These are phyloP conservation scores for Sphinx pinastri DNA, from an alignment of 2,888 invertebrate genomes.

Conservation along the genomic window DNA sequence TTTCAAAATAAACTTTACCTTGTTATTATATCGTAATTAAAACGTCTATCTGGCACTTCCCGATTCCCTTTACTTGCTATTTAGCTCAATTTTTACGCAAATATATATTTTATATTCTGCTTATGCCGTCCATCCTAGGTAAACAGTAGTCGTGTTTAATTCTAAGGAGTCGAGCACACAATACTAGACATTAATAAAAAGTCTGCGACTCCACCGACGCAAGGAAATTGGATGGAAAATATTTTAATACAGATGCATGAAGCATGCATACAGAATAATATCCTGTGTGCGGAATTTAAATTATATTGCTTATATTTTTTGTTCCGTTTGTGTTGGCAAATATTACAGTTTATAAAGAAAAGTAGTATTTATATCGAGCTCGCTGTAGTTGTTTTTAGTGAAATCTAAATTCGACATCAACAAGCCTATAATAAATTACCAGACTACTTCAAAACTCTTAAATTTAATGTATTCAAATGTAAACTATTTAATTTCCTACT, in stretches of 20 bases:
- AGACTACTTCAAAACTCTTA: no score
- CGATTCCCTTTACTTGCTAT: not conserved
- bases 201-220: not conserved
- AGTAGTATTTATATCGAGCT: no score
- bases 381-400: no score
- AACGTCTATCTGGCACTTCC: not conserved
- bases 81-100: not conserved
- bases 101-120: slow-evolving; percentile 16
- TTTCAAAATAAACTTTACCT: not conserved
- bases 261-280: not conserved
- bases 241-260: not conserved
- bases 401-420: no score
- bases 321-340: not conserved
- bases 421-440: no score
- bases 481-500: no score
- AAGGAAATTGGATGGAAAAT: not conserved
- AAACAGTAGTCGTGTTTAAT: not conserved
- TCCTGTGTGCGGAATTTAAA: not conserved
- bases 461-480: no score
- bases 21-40: no score
- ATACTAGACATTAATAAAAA: not conserved
- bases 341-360: no score
- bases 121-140: not conserved
- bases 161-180: not conserved
- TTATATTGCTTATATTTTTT: not conserved